Percentiles rank a stretch among this genome's conserved stretches.
Evolutionary conservation across 92 coral and sea anemone species (phyloP).

Genomic region (Palythoa heliodiscus): DNA sequence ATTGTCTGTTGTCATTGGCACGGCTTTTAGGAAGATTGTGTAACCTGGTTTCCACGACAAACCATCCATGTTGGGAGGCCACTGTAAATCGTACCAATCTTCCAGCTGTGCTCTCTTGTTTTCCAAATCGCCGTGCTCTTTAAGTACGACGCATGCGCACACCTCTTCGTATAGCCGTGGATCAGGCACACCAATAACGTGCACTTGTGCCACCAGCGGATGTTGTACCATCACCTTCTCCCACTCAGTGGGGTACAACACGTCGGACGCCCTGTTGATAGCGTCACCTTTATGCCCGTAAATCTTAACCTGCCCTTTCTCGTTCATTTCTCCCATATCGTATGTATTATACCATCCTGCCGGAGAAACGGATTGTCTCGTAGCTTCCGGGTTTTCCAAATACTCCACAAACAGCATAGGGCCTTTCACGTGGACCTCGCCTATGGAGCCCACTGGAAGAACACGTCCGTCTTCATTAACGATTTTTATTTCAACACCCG

Average conservation of each 20-base stretch:
- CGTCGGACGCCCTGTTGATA: conserved; percentile 55
- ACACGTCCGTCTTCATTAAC: conserved; percentile 39
- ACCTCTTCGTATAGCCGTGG: conserved; percentile 57
- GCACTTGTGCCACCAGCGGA: conserved; percentile 49
- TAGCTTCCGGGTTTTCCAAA: conserved; percentile 45
- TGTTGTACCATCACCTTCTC: conserved; percentile 46
- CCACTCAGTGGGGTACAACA: conserved; percentile 44
- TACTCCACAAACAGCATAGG: conserved; percentile 42
- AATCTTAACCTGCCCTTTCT: conserved; percentile 45
- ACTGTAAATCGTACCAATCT: conserved; percentile 50
- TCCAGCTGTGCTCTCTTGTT: conserved; percentile 25
- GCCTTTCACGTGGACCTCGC: conserved; percentile 48
- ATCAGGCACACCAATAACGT: conserved; percentile 65
- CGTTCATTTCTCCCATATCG: conserved; percentile 49
- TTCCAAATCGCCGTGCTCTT: conserved; percentile 22
- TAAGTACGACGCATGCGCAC: conserved; percentile 62
- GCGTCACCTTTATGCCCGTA: conserved; percentile 50
- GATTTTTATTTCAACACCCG: conserved; percentile 55
- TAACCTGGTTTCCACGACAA: conserved; percentile 50
- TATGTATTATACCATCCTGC: conserved; percentile 55
- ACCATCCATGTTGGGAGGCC: conserved; percentile 36
- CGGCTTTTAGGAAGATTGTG: conserved; percentile 28
- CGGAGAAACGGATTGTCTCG: conserved; percentile 21
- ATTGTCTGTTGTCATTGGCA: conserved; percentile 51
- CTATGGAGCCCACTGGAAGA: conserved; percentile 38